Evolutionary conservation across 2,888 invertebrate genomes (phyloP).

Genomic region (Phasia obesa): DNA sequence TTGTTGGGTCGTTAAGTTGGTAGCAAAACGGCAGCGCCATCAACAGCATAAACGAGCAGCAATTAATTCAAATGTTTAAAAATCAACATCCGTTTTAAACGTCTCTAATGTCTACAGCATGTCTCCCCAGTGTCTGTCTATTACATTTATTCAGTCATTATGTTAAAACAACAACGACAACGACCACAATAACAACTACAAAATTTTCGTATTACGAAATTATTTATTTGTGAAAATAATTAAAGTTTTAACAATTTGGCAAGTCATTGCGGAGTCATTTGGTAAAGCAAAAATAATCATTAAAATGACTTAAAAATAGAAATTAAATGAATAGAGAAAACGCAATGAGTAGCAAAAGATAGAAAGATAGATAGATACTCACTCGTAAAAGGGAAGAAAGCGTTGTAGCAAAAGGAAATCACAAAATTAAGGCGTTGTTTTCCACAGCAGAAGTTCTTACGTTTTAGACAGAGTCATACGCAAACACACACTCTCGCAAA

Average conservation of each 20-base stretch:
- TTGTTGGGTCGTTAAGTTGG: slow-evolving; percentile 36
- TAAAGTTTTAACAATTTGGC: slow-evolving; percentile 77
- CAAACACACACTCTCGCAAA: neutral
- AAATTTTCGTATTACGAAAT: slow-evolving; percentile 54
- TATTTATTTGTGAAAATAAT: slow-evolving; percentile 76
- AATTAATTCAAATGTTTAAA: slow-evolving; percentile 80
- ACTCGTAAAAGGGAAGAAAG: neutral
- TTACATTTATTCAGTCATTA: slow-evolving; percentile 37
- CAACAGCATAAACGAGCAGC: slow-evolving; percentile 71
- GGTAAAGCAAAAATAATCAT: slow-evolving; percentile 75
- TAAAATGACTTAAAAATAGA: slow-evolving; percentile 75
- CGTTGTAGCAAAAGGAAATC: neutral
- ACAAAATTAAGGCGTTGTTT: slow-evolving; percentile 34
- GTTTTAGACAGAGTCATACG: slow-evolving; percentile 27
- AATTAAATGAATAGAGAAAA: slow-evolving; percentile 26
- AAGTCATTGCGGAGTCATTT: slow-evolving; percentile 72
- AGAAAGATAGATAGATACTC: no score
- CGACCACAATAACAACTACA: neutral
- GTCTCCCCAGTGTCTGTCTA: slow-evolving; percentile 38
- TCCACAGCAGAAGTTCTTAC: slow-evolving; percentile 42
- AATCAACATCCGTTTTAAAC: slow-evolving; percentile 74
- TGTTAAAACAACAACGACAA: neutral
- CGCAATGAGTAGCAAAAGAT: neutral
- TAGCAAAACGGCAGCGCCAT: slow-evolving; percentile 34
- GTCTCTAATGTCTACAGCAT: slow-evolving; percentile 46